phyloP scores from a whole-genome alignment of 1,140 invertebrate genomes.

The Lordiphosa collinella region DNA sequence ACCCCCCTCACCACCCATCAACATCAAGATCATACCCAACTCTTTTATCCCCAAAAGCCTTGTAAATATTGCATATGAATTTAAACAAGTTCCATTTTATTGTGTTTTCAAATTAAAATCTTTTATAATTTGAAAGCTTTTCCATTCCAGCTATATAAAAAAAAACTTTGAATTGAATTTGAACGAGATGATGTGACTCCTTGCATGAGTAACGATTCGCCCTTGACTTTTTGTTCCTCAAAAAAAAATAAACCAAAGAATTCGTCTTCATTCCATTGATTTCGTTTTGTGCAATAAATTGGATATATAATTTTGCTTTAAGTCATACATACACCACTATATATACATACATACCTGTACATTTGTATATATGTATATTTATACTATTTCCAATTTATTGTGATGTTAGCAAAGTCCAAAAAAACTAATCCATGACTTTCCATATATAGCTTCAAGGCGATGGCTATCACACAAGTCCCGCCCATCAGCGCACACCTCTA shows the following conservation, averaged over 20 bases:
- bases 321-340: neutral
- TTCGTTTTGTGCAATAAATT: constrained; percentile 65
- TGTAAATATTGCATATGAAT: constrained; percentile 68
- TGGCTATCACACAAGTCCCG: constrained; percentile 91
- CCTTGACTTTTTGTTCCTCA: constrained; percentile 60
- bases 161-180: constrained; percentile 24
- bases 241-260: constrained; percentile 4
- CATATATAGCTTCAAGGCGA: constrained; percentile 86
- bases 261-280: constrained; percentile 19
- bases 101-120: constrained; percentile 16
- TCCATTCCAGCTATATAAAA: constrained; percentile 14
- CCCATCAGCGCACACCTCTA: constrained; percentile 84
- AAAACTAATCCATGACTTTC: too few relatives aligned
- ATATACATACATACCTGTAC: too few relatives aligned
- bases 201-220: constrained; percentile 79
- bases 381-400: neutral
- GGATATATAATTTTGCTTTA: constrained; percentile 24
- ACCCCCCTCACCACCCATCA: too few relatives aligned
- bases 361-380: too few relatives aligned
- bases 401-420: neutral
- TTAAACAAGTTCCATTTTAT: neutral
- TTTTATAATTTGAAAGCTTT: constrained; percentile 27
- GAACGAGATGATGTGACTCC: constrained; percentile 46
- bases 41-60: constrained; percentile 5
- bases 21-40: neutral